phyloP scores from a whole-genome alignment of 2,888 invertebrate genomes.

The Acleris emargana region DNA sequence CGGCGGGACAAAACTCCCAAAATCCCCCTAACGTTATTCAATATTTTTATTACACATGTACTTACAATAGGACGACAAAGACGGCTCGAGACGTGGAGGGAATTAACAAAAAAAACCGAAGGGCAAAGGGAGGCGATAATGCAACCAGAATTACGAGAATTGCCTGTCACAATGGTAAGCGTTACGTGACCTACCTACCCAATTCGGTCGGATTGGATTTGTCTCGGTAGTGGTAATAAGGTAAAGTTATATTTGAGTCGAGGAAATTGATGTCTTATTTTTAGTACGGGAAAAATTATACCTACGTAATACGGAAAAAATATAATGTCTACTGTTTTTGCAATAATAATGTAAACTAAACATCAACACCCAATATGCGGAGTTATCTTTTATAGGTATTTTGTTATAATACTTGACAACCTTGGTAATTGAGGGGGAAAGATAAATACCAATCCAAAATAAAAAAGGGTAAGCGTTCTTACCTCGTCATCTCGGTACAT shows the following conservation, averaged over 20 bases:
- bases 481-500: too few relatives aligned
- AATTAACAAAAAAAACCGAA: conserved; percentile 74
- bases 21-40: conserved; percentile 50
- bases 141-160: conserved; percentile 63
- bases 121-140: conserved; percentile 67
- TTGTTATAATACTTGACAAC: too few relatives aligned
- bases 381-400: too few relatives aligned
- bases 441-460: too few relatives aligned
- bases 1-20: conserved; percentile 54
- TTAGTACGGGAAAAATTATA: not conserved
- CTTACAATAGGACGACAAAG: conserved; percentile 77
- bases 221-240: conserved; percentile 46
- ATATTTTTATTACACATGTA: conserved; percentile 68
- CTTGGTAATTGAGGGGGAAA: too few relatives aligned
- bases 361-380: too few relatives aligned
- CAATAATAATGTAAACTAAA: not conserved
- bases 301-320: too few relatives aligned
- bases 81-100: conserved; percentile 66
- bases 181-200: conserved; percentile 69
- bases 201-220: conserved; percentile 62
- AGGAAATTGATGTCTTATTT: not conserved
- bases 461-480: too few relatives aligned
- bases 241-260: conserved; percentile 18
- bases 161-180: conserved; percentile 68
- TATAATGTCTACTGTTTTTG: not conserved